Evolutionary conservation across 2,113 vertebrate species (phyloP).

Genomic region (Pica pica): DNA sequence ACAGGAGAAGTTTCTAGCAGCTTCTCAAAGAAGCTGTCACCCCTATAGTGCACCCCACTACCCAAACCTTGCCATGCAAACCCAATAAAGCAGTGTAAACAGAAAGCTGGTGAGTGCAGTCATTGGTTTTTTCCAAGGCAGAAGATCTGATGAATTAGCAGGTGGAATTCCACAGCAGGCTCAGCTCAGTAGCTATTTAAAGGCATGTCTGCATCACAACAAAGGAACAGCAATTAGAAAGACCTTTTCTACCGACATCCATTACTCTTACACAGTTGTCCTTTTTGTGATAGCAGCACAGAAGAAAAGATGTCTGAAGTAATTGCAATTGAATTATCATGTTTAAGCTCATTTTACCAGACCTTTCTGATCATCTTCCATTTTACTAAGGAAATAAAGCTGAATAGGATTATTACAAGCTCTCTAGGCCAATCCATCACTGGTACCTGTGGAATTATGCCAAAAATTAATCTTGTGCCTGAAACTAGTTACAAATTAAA

Average conservation of each 20-base stretch:
- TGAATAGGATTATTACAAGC: background rate
- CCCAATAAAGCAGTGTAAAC: background rate
- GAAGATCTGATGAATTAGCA: background rate
- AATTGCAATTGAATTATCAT: background rate
- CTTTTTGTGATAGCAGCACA: background rate
- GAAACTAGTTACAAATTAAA: background rate
- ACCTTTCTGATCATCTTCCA: background rate
- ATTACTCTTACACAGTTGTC: background rate
- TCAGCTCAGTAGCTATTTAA: background rate
- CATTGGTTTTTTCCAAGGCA: background rate
- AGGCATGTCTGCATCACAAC: background rate
- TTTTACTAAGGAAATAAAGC: background rate
- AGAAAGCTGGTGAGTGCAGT: background rate
- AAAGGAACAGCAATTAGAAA: background rate
- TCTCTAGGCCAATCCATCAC: background rate
- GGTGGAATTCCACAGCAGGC: background rate
- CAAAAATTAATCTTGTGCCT: background rate
- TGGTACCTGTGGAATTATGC: background rate
- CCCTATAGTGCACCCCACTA: background rate
- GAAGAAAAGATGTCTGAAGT: background rate
- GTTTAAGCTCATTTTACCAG: background rate
- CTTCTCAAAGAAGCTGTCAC: background rate
- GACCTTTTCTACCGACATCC: background rate
- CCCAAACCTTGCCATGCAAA: background rate
- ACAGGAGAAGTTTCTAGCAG: background rate